Evolutionary conservation across 2,797 vertebrate genomes (phyloP).

Genomic region (Podarcis lilfordi): DNA sequence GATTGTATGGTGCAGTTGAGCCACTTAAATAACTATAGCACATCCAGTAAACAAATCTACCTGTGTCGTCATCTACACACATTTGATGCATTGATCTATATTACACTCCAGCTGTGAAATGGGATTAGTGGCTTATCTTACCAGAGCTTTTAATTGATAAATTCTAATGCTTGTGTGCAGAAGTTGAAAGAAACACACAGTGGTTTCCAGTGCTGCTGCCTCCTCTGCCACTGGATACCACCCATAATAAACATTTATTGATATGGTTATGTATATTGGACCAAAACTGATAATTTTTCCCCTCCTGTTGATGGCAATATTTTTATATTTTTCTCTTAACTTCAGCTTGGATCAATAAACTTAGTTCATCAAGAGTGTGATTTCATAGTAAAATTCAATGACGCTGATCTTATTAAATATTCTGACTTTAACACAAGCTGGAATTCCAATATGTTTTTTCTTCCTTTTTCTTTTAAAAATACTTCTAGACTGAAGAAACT

Average conservation of each 20-base stretch:
- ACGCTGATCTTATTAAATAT: slow-evolving; percentile 30
- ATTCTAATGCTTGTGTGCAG: background rate
- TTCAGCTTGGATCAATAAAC: background rate
- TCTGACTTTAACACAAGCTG: slow-evolving; percentile 18
- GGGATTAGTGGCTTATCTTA: background rate
- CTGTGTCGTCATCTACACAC: background rate
- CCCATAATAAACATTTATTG: no score
- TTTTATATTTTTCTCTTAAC: background rate
- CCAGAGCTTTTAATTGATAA: background rate
- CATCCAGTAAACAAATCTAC: background rate
- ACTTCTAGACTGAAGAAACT: slow-evolving; percentile 93
- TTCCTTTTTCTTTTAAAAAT: slow-evolving; percentile 37
- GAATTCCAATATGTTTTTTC: background rate
- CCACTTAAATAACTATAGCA: background rate
- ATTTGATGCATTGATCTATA: background rate
- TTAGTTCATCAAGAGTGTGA: background rate
- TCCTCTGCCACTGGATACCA: background rate
- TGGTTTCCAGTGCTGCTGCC: background rate
- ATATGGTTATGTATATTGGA: background rate
- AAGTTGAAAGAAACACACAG: background rate
- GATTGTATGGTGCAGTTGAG: background rate
- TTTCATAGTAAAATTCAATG: background rate
- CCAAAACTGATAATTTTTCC: background rate
- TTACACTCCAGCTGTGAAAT: background rate
- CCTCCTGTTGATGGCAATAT: background rate